Evolutionary conservation across 2,888 invertebrate genomes (phyloP).

Genomic region (Brachypalpus laphriformis): DNA sequence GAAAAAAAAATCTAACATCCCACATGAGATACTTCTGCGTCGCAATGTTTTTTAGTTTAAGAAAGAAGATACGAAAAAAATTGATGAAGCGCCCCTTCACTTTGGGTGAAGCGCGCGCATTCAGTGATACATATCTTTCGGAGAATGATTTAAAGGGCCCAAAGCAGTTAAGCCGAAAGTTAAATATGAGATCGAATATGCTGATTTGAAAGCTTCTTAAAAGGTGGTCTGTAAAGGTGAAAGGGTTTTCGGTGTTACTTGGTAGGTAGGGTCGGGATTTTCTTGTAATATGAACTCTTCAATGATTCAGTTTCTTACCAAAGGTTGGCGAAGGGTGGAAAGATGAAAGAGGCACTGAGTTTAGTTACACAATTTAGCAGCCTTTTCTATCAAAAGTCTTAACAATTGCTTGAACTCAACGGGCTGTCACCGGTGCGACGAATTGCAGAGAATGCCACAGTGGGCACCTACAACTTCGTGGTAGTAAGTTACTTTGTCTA

Average conservation of each 20-base stretch:
- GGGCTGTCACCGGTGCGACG: no score
- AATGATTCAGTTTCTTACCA: no score
- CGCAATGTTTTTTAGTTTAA: neutral
- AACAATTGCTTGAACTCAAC: no score
- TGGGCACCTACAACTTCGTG: no score
- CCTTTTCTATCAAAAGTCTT: no score
- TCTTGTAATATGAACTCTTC: no score
- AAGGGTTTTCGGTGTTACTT: neutral
- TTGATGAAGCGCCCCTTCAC: slow-evolving; percentile 8
- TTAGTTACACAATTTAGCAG: no score
- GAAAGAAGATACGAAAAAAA: neutral
- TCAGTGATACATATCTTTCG: neutral
- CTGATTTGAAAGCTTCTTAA: neutral
- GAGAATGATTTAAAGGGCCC: neutral
- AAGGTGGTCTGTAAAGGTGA: neutral
- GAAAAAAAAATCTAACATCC: neutral
- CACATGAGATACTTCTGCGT: neutral
- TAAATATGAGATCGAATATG: neutral
- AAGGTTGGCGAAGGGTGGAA: no score
- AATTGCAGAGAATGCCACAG: no score
- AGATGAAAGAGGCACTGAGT: no score
- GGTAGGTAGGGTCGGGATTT: neutral
- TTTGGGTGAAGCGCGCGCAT: neutral
- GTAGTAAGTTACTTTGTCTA: no score
- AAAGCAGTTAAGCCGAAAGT: neutral